Percentiles rank a stretch among this genome's conserved stretches.
These are phyloP conservation scores for Drosophila borborema DNA, from an alignment of 2,888 invertebrate species.

Conservation along the genomic window DNA sequence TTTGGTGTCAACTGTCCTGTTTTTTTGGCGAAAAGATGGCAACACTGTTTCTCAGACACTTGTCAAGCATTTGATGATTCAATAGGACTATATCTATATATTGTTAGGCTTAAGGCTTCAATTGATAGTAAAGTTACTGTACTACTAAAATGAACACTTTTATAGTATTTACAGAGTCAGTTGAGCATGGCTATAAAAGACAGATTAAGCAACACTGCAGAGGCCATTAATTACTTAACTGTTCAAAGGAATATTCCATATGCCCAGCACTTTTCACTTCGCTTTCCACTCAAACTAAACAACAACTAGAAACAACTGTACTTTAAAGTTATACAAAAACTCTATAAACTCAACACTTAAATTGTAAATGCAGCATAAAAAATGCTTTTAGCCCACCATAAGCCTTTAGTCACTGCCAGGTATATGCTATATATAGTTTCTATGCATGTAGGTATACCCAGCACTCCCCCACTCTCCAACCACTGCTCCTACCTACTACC, in stretches of 20 bases:
- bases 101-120: background rate
- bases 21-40: too few species aligned
- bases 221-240: background rate
- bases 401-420: conserved; percentile 2
- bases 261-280: background rate
- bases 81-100: too few species aligned
- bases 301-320: background rate
- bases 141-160: too few species aligned
- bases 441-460: too few species aligned
- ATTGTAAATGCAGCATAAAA: background rate
- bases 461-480: background rate
- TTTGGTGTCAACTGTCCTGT: too few species aligned
- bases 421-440: background rate
- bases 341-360: background rate
- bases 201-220: background rate
- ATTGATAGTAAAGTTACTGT: background rate
- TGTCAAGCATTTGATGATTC: background rate
- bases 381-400: background rate
- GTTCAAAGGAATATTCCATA: background rate
- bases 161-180: background rate
- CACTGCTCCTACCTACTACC: too few species aligned
- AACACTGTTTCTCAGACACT: too few species aligned
- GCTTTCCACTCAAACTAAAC: too few species aligned
- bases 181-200: background rate
- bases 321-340: background rate